A percentile compares a stretch with the other conserved stretches of the same genome.
Evolutionary conservation across 2,888 invertebrate species (phyloP).

Genomic region (Terebella lapidaria): DNA sequence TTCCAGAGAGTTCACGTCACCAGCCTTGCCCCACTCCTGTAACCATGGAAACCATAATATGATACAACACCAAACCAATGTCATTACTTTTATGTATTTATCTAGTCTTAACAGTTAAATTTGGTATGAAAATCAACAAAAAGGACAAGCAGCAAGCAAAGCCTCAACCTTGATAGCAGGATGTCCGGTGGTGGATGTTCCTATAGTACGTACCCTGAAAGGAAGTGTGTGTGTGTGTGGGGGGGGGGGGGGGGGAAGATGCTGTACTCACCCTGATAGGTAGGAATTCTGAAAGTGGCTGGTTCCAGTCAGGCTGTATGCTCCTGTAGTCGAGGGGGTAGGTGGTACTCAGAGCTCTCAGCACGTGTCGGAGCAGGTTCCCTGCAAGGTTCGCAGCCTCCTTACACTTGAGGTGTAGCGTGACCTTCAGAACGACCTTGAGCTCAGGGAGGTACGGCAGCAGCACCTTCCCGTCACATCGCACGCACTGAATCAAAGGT

Average conservation of each 20-base stretch:
- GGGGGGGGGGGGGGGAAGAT: too few species aligned
- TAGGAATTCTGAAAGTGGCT: slow-evolving; percentile 66
- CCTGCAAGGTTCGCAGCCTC: slow-evolving; percentile 65
- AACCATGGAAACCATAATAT: too few species aligned
- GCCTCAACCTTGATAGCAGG: too few species aligned
- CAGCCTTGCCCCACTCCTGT: slow-evolving; percentile 74
- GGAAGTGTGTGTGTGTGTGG: too few species aligned
- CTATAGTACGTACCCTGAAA: too few species aligned
- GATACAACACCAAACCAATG: neutral
- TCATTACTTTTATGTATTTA: neutral
- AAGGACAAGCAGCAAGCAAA: too few species aligned
- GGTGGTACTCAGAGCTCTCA: slow-evolving; percentile 61
- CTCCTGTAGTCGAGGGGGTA: slow-evolving; percentile 65
- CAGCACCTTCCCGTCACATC: slow-evolving; percentile 64
- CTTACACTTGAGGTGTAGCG: slow-evolving; percentile 66
- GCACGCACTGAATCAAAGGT: slow-evolving; percentile 56
- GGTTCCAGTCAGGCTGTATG: slow-evolving; percentile 61
- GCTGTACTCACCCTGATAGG: slow-evolving; percentile 64
- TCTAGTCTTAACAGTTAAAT: neutral
- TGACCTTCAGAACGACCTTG: slow-evolving; percentile 65
- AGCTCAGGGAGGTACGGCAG: slow-evolving; percentile 66
- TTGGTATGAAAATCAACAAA: neutral
- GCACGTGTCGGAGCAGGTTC: slow-evolving; percentile 61
- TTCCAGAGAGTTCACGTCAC: slow-evolving; percentile 63
- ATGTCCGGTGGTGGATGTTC: too few species aligned